Percentiles rank a stretch among this genome's conserved stretches.
Conservation (phyloP, 2,797 vertebrate genomes). For the Liasis olivaceus region DNA sequence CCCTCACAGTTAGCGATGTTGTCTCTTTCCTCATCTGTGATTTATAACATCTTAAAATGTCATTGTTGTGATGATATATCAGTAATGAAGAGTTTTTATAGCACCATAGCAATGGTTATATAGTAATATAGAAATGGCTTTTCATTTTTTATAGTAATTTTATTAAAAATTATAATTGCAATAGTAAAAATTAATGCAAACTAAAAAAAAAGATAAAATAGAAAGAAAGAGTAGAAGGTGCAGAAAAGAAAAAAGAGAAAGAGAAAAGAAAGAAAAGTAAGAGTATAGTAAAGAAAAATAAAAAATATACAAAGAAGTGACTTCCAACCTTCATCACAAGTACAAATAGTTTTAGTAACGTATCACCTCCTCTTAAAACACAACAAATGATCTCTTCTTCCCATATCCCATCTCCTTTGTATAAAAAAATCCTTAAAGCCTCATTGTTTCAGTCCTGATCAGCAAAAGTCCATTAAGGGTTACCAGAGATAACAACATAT, state of each 20-base stretch:
- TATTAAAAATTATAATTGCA: neutral
- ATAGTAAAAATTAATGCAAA: neutral
- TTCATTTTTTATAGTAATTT: neutral
- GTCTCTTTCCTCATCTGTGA: neutral
- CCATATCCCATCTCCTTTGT: too few species aligned
- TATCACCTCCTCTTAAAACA: neutral
- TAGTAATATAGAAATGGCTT: too few species aligned
- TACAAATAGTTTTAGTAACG: neutral
- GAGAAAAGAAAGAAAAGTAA: neutral
- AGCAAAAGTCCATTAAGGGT: too few species aligned
- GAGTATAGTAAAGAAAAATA: neutral
- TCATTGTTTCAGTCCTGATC: too few species aligned
- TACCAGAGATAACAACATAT: too few species aligned
- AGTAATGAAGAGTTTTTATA: neutral
- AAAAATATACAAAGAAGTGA: neutral
- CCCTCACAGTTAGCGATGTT: neutral
- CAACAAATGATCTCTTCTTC: too few species aligned
- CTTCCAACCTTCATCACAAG: neutral
- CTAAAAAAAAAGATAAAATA: too few species aligned
- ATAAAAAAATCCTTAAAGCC: too few species aligned
- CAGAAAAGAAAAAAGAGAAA: neutral
- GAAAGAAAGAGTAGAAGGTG: neutral
- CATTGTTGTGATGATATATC: neutral
- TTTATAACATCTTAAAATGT: neutral
- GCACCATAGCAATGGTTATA: neutral